A percentile compares a stretch with the other conserved stretches of the same genome.
Conservation (phyloP, 2,113 vertebrate genomes). For the Seriola rivoliana region DNA sequence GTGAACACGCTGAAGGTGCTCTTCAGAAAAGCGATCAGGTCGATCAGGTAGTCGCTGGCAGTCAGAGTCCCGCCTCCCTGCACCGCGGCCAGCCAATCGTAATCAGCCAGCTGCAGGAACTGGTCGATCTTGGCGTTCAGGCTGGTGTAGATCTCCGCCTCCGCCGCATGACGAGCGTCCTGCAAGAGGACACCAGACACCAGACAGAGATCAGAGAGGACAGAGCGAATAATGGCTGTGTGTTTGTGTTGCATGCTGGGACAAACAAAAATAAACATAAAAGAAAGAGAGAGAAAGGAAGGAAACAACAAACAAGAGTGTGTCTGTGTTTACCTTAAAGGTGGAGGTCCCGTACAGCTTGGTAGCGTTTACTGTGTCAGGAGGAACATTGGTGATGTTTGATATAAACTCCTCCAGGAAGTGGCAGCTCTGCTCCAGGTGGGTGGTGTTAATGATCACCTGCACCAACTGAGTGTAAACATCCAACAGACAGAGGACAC, state of each 20-base stretch:
- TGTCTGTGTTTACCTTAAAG: slow-evolving; percentile 88
- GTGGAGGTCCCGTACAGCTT: slow-evolving; percentile 97
- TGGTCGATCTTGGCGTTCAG: slow-evolving; percentile 98
- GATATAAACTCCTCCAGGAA: slow-evolving; percentile 98
- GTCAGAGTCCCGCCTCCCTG: slow-evolving; percentile 78
- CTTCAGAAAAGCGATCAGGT: slow-evolving; percentile 94
- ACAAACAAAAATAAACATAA: no score
- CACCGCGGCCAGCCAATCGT: slow-evolving; percentile 89
- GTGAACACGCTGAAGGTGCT: slow-evolving; percentile 98
- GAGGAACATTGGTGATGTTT: slow-evolving; percentile 96
- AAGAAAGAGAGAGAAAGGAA: no score
- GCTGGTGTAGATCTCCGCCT: slow-evolving; percentile 99
- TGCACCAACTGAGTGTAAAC: slow-evolving; percentile 90
- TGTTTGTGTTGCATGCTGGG: no score
- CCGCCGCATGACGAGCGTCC: slow-evolving; percentile 95
- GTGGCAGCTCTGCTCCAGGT: slow-evolving; percentile 95
- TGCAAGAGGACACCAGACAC: slow-evolving; percentile 52
- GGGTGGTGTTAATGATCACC: slow-evolving; percentile 98
- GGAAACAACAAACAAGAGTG: not conserved
- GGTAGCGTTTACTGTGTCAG: slow-evolving; percentile 92
- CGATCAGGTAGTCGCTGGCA: slow-evolving; percentile 93
- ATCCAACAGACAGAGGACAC: not conserved
- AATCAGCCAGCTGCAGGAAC: slow-evolving; percentile 97
- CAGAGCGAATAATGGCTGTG: no score
- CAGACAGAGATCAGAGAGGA: not conserved